These are phyloP conservation scores for Clanis bilineata DNA, from an alignment of 2,888 invertebrate species.

Conservation along the genomic window DNA sequence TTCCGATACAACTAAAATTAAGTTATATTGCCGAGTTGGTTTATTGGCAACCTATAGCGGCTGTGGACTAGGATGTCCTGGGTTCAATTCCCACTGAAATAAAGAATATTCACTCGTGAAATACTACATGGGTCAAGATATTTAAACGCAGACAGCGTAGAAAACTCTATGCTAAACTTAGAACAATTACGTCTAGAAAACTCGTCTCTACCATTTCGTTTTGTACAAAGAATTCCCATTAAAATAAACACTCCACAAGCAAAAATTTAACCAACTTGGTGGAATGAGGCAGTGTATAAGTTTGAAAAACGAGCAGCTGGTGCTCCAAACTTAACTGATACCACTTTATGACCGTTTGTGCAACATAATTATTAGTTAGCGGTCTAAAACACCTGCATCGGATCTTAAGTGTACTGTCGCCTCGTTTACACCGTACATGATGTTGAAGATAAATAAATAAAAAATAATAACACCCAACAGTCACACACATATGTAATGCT, in stretches of 20 bases:
- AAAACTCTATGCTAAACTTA: background rate
- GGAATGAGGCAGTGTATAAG: background rate
- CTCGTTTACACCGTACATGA: slow-evolving; percentile 23
- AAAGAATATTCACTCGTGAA: too few species aligned
- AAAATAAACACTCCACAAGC: background rate
- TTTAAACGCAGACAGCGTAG: too few species aligned
- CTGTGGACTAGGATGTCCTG: too few species aligned
- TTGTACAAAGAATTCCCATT: background rate
- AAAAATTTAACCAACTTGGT: background rate
- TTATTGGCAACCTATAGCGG: too few species aligned
- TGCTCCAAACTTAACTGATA: background rate
- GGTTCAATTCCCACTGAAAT: too few species aligned
- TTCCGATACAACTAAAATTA: too few species aligned
- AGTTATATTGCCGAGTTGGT: too few species aligned
- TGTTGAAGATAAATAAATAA: background rate
- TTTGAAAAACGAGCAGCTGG: background rate
- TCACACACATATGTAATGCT: too few species aligned
- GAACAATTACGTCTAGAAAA: background rate
- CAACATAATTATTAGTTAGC: slow-evolving; percentile 33
- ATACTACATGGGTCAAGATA: too few species aligned
- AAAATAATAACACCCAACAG: too few species aligned
- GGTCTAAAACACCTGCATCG: slow-evolving; percentile 33
- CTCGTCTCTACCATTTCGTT: background rate
- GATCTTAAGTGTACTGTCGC: slow-evolving; percentile 29
- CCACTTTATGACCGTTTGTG: slow-evolving; percentile 2